phyloP scores from a whole-genome alignment of 2,797 vertebrate genomes.

The Oreochromis mossambicus region DNA sequence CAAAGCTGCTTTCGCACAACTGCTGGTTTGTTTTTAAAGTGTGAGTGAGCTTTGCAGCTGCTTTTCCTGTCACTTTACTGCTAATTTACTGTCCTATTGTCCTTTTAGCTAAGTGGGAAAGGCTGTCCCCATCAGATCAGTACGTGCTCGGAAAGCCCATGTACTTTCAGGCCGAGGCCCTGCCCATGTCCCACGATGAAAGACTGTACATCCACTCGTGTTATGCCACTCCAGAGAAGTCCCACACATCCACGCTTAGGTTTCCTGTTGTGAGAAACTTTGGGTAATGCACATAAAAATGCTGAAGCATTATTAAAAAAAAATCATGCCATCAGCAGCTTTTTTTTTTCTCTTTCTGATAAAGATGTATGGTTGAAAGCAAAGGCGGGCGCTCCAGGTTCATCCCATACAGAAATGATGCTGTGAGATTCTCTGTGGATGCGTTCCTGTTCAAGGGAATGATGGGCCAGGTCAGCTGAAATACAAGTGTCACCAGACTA shows the following conservation, averaged over 20 bases:
- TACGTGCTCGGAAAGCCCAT: slow-evolving; percentile 67
- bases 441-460: slow-evolving; percentile 64
- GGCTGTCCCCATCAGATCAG: slow-evolving; percentile 29
- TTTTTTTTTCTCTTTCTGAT: not conserved
- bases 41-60: not conserved
- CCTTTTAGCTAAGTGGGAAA: slow-evolving; percentile 66
- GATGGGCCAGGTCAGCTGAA: slow-evolving; percentile 47
- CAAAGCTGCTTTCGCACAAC: not conserved
- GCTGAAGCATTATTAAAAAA: accelerated
- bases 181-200: slow-evolving; percentile 1
- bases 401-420: slow-evolving; percentile 45
- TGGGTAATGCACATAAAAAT: slow-evolving; percentile 46
- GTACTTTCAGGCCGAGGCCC: slow-evolving; percentile 65
- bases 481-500: accelerated
- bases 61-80: not conserved
- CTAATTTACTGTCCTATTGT: not conserved
- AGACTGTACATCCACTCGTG: slow-evolving; percentile 69
- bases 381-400: slow-evolving; percentile 58
- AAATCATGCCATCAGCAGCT: accelerated
- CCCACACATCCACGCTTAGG: slow-evolving; percentile 41
- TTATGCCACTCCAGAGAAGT: slow-evolving; percentile 50
- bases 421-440: slow-evolving; percentile 69
- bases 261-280: slow-evolving; percentile 65
- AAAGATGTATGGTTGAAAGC: slow-evolving; percentile 74
- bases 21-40: not conserved